Base-by-base conservation (phyloP, 2,888 invertebrate species). In the Toxonevra muliebris region DNA sequence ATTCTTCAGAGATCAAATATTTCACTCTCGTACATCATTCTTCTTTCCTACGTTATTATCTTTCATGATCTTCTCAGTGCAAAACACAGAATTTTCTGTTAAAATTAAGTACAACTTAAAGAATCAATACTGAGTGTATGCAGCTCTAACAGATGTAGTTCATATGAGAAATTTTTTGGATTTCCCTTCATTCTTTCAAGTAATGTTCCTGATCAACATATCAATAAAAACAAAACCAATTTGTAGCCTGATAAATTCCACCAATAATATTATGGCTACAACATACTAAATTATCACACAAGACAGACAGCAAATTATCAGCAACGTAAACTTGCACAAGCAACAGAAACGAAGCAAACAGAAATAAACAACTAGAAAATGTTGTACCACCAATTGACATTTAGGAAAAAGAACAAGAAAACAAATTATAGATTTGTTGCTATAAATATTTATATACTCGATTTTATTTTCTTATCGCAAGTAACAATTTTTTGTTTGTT, bases 281-380 rank as follows among this genome's bases (percentile, higher is more conserved):
- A n/a, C 13, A n/a, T 48, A 13, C 13, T 48, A 13, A 48, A 48
- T 15, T 48, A 48, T 30, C 30, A 30, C 30, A 30, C 7, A 30
- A 30, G 45, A 40, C 53, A 30, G 45, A 40, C 53, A 42, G 54
- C 59, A 60, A 54, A 65, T 65, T 60, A 60, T 17, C 41, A 52
- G 10, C 67, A 65, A 67, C 68, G 69, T 68, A 71, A 66, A 71
- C 67, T 17, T 42, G 42, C 30, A 15, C 53, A 62, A 41, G 41
- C 19, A 40, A 48, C 12, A 19, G 45, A 11, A 61, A n/a, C 20
- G 12, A n/a, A 50, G 13, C n/a, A 61, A 19, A 17, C n/a, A 48
- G 17, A 20, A 42, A 45, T 30, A 55, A 17, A 19, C 55, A 54
- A 15, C 54, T 8, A 55, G 8, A 20, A 60, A 20, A 42, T 13